These are phyloP conservation scores for Babylonia areolata DNA, from an alignment of 1,140 invertebrate species.

Conservation along the genomic window DNA sequence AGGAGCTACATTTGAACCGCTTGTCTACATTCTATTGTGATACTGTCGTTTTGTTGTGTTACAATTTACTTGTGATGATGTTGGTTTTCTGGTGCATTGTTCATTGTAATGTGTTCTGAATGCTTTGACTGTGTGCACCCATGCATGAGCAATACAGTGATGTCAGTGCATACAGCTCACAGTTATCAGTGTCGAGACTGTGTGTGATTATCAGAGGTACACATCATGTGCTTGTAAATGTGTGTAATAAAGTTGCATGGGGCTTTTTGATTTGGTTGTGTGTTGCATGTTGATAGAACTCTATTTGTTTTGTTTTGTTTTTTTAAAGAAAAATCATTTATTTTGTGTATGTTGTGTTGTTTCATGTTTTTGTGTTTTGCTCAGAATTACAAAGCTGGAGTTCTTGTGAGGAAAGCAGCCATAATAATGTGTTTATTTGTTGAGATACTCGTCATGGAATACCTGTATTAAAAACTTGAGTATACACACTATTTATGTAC, in stretches of 20 bases:
- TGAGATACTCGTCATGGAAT: no score
- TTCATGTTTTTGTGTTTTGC: constrained; percentile 4
- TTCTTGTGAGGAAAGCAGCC: neutral
- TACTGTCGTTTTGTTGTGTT: neutral
- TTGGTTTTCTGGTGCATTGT: no score
- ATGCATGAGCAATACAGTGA: neutral
- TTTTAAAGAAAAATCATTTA: neutral
- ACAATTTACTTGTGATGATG: neutral
- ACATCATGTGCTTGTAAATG: no score
- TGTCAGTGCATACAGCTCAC: no score
- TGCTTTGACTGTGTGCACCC: neutral
- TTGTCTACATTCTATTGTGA: neutral
- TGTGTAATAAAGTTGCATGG: no score
- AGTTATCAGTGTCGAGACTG: no score
- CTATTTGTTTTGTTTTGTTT: no score
- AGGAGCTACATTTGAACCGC: neutral
- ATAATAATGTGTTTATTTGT: neutral
- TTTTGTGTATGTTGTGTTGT: neutral
- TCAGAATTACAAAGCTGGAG: neutral
- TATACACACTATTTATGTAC: neutral
- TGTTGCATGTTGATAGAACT: no score
- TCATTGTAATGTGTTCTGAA: no score
- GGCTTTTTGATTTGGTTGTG: no score
- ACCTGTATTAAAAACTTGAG: no score
- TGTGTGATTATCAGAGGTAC: no score